Evolutionary conservation across 2,888 invertebrate genomes (phyloP), one percentile per base, ranked within the genome.

Genomic region (Drosophila fulvimacula): DNA sequence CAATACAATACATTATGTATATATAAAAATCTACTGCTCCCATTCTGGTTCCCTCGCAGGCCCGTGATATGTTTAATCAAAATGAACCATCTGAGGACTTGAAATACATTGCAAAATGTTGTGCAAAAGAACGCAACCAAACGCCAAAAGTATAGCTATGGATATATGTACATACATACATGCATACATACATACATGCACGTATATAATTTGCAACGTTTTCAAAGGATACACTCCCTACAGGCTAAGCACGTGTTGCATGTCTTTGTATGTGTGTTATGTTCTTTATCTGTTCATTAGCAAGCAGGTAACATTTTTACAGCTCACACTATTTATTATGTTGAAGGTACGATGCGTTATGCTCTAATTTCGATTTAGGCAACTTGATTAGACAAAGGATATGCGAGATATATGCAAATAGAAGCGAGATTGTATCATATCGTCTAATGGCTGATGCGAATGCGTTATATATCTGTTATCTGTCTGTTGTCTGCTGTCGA

Each of bases 261-360:
- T 56, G 69, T 68, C 41, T 49, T 69, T 64, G 46, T 49, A n/a
- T 68, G 58, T 55, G 3, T 53, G 1, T 30, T 52, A 11, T 38
- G n/a, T 51, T 51, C n/a, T 34, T 38, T 17, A 15, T 48, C 48
- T 63, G 57, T 68, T 82, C 63, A 69, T 67, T 89, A 85, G 91
- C 84, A 92, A 92, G 92, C 92, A 92, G 92, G 92, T 92, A 92
- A 90, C 91, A 81, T 92, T 90, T 91, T 91, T 92, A 92, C 92
- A 92, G 92, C 92, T 92, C 91, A 85, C 88, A 89, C 90, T 91
- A 91, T 92, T 82, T 91, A 91, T 91, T 82, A 82, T 75, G 61
- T 79, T 88, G 84, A 84, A 91, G 92, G 91, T 92, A 91, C 91
- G 77, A 81, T 83, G 76, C 76, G 72, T 79, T 38, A 44, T 60